Percentiles rank a stretch among this genome's conserved stretches.
Evolutionary conservation across 2,797 vertebrate genomes (phyloP).

Genomic region (Gallinago solitaria): DNA sequence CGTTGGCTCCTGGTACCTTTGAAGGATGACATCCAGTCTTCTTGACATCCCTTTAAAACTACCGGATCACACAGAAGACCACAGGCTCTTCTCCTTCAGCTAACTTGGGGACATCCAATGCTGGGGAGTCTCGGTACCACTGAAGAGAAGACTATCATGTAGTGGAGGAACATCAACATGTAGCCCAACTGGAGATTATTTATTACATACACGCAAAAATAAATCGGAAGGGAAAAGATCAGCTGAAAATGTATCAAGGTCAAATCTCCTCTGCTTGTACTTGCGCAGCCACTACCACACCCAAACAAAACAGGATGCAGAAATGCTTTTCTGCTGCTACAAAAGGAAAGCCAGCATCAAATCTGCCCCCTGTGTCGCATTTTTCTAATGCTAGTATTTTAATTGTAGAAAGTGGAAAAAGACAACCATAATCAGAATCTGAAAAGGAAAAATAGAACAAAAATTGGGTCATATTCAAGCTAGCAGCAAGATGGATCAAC

Average conservation of each 20-base stretch:
- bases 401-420: not conserved
- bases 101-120: not conserved
- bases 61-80: not conserved
- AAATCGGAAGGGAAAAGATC: not conserved
- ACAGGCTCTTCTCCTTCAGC: not conserved
- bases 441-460: slow-evolving; percentile 49
- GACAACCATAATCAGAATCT: slow-evolving; percentile 4
- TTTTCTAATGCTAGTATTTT: slow-evolving; percentile 16
- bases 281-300: not conserved
- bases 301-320: not conserved
- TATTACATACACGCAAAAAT: not conserved
- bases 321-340: not conserved
- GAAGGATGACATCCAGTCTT: not conserved
- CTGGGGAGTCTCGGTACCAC: not conserved
- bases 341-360: not conserved
- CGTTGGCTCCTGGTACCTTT: not conserved
- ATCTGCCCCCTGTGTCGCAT: not conserved
- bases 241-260: not conserved
- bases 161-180: not conserved
- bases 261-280: not conserved
- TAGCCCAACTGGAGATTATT: not conserved
- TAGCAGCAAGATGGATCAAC: slow-evolving; percentile 35
- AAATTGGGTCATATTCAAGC: slow-evolving; percentile 57
- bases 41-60: not conserved
- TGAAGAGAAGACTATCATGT: not conserved